Conservation (phyloP, 2,888 invertebrate genomes). For the Drosophila anomelani region DNA sequence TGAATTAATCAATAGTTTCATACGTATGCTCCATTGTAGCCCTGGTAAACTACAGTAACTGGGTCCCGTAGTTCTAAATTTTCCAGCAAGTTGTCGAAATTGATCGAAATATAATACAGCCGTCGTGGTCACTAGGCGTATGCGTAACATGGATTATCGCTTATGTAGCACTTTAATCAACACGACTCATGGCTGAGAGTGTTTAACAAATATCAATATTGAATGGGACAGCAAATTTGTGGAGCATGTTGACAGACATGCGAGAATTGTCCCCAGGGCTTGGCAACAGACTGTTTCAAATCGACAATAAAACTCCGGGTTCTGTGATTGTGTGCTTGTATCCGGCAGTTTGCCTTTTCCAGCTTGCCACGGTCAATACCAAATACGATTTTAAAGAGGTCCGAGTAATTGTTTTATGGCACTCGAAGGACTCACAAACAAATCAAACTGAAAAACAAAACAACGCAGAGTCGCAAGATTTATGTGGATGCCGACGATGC, state of each 20-base stretch:
- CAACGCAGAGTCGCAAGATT: slow-evolving; percentile 52
- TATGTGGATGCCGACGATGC: slow-evolving; percentile 30
- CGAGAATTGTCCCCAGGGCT: slow-evolving; percentile 49
- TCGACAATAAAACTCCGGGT: slow-evolving; percentile 49
- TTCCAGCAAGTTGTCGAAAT: not conserved
- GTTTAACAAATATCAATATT: slow-evolving; percentile 74
- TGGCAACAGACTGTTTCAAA: slow-evolving; percentile 53
- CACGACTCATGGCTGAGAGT: slow-evolving; percentile 34
- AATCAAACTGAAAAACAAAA: slow-evolving; percentile 44
- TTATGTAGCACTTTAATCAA: slow-evolving; percentile 13
- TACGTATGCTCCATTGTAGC: slow-evolving; percentile 71
- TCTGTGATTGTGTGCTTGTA: slow-evolving; percentile 17
- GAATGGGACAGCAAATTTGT: slow-evolving; percentile 64
- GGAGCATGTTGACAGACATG: slow-evolving; percentile 62
- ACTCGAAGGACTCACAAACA: slow-evolving; percentile 68
- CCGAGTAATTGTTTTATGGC: slow-evolving; percentile 75
- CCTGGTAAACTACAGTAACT: slow-evolving; percentile 7
- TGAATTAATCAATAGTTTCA: not conserved
- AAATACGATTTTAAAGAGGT: slow-evolving; percentile 55
- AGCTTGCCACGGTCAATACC: slow-evolving; percentile 56
- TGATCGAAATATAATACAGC: not conserved
- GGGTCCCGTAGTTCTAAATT: not conserved
- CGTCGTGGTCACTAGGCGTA: slow-evolving; percentile 21
- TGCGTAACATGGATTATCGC: slow-evolving; percentile 26
- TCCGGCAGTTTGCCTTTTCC: slow-evolving; percentile 31